Base-by-base conservation (phyloP, 2,797 vertebrate species). In the Parambassis ranga region DNA sequence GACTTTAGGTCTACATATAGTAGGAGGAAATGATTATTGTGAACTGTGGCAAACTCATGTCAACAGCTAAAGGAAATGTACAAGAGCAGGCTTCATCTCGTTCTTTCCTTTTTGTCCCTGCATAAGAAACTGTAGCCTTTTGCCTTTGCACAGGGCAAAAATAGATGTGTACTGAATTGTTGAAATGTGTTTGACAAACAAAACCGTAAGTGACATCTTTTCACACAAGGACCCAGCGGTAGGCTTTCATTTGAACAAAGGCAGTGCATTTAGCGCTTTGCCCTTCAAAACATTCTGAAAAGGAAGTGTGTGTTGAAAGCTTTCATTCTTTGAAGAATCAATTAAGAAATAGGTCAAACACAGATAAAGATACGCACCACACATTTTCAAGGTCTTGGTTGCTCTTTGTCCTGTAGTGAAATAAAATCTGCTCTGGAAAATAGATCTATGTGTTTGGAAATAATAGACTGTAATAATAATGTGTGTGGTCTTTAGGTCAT, bases 361-460 rank as follows among this genome's bases (percentile, higher is more conserved):
- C n/a, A 56, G 56, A 78, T 64, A 30, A 44, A 60, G 63, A 51
- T 68, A 76, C 64, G 49, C 42, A 27, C 47, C 47, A 42, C 18
- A 66, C 51, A 37, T 84, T 83, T 78, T 80, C 73, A 87, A 81
- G 84, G 80, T 75, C 62, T 65, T 36, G 53, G 13, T 39, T 33
- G 15, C 7, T 47, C 60, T 74, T 74, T 81, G 66, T 79, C 48
- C 32, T 3, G 1, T 11, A 42, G 4, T 36, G 44, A 63, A 51
- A 63, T 44, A 32, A 42, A 65, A 35, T n/a, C 16, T 7, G 23
- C 10, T 32, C 24, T 32, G 31, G 37, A 57, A 58, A 67, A 57
- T 28, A 49, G 35, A 50, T 47, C 4, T 53, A 6, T 10, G 3
- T 62, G 27, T 50, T 61, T 53, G 60, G 18, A 61, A 52, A 64